Evolutionary conservation across 2,113 vertebrate genomes (phyloP).

Genomic region (Tinamus guttatus): DNA sequence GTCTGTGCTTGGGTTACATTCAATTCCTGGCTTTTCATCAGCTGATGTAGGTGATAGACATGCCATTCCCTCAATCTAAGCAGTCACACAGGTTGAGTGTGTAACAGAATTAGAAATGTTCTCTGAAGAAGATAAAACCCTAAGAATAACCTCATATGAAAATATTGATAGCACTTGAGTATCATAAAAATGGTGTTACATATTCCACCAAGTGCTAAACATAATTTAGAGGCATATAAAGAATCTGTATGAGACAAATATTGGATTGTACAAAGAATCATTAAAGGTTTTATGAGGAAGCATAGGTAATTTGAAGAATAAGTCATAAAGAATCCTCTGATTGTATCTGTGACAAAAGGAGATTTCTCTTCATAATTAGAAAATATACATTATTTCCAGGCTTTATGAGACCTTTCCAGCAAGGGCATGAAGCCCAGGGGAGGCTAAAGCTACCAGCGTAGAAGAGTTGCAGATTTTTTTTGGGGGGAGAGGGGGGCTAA

Average conservation of each 20-base stretch:
- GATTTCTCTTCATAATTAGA: not conserved
- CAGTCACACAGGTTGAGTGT: not conserved
- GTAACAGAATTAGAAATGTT: not conserved
- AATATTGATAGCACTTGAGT: not conserved
- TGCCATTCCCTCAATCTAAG: not conserved
- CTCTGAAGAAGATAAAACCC: not conserved
- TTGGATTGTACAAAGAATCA: not conserved
- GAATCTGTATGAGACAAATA: not conserved
- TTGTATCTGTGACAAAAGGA: not conserved
- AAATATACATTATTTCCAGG: not conserved
- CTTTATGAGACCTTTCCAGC: not conserved
- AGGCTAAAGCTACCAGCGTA: not conserved
- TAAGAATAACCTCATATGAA: not conserved
- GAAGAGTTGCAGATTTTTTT: not conserved
- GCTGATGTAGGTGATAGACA: not conserved
- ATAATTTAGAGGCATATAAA: not conserved
- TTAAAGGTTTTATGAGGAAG: not conserved
- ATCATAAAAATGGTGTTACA: not conserved
- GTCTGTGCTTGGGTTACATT: not conserved
- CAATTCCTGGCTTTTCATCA: not conserved
- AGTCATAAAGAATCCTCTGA: not conserved
- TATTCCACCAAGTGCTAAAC: not conserved
- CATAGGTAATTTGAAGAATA: not conserved
- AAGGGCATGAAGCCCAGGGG: not conserved
- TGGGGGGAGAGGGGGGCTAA: not conserved